Base-by-base conservation (phyloP, 1,140 invertebrate species). In the Diachasmimorpha longicaudata region DNA sequence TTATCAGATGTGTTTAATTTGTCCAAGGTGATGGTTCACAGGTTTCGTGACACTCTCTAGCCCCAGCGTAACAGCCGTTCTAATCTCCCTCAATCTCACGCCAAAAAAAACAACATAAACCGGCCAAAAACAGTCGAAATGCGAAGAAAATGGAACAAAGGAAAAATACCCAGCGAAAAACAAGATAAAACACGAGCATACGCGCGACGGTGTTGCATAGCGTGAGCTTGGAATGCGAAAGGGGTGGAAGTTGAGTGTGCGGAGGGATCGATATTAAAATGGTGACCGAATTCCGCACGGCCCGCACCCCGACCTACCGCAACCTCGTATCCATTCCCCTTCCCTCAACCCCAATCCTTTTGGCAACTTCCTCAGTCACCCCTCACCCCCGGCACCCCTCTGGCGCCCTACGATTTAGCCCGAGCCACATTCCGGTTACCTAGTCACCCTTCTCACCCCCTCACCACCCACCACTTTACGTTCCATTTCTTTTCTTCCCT, bases 181-280 rank as follows among this genome's bases (percentile, higher is more conserved):
- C 9, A 25, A 63, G 14, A 66, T 66, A 39, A 48, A 31, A 44
- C 39, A 13, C 42, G 10, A 67, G 46, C 16, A n/a, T 44, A 74
- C 10, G 19, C 4, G 42, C 31, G 36, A 63, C 31, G 19, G 69
- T 44, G 46, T 19, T 36, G 71, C 72, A 37, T 55, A 70, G 74
- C 58, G 70, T 76, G 55, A 75, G 74, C 37, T 73, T 71, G 71
- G 74, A 78, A 76, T 76, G 71, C 52, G 37, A 69, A 31, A 67
- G 72, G 16, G 25, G 21, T 31, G 36, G 21, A 58, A 19, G 55
- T 19, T 58, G 55, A 25, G 58, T 74, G 44, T 52, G n/a, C 74
- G 77, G 78, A 80, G 79, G 81, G 86, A 88, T 89, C 88, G 87
- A 89, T 88, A 87, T 85, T 86, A 88, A 88, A 89, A 89, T 88